Evolutionary conservation across 2,113 vertebrate species (phyloP).

Genomic region (Nothocercus nigrocapillus): DNA sequence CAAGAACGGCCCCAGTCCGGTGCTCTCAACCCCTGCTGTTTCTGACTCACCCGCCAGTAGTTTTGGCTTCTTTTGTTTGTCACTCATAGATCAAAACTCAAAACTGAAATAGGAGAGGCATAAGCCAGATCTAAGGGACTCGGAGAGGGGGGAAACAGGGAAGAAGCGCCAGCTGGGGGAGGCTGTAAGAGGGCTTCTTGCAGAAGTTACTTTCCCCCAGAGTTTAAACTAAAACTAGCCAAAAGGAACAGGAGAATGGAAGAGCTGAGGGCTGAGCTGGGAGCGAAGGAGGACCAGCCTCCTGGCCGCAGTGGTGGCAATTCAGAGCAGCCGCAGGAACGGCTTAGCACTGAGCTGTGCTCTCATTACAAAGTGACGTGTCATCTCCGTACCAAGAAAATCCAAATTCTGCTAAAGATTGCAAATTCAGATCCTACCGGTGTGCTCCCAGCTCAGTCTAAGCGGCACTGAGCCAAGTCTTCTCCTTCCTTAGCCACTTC

Average conservation of each 20-base stretch:
- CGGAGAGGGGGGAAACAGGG: neutral
- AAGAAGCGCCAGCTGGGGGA: neutral
- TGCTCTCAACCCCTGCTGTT: neutral
- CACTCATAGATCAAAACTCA: neutral
- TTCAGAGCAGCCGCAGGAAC: neutral
- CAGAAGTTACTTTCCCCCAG: neutral
- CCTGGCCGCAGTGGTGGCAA: rapidly evolving
- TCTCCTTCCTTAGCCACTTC: neutral
- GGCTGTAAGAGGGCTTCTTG: neutral
- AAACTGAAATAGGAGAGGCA: neutral
- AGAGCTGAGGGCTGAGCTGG: neutral
- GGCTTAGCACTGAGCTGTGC: neutral
- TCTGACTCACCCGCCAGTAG: neutral
- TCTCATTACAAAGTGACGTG: neutral
- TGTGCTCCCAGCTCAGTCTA: neutral
- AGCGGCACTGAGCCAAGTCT: neutral
- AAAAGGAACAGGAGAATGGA: neutral
- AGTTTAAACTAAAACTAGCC: neutral
- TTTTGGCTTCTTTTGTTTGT: neutral
- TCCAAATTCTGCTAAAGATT: neutral
- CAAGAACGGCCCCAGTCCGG: neutral
- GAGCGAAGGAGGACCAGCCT: neutral
- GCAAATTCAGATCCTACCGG: neutral
- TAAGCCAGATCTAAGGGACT: neutral
- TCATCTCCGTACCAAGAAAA: neutral